phyloP scores from a whole-genome alignment of 1,140 invertebrate genomes.

The Diplogasteroides magnus region DNA sequence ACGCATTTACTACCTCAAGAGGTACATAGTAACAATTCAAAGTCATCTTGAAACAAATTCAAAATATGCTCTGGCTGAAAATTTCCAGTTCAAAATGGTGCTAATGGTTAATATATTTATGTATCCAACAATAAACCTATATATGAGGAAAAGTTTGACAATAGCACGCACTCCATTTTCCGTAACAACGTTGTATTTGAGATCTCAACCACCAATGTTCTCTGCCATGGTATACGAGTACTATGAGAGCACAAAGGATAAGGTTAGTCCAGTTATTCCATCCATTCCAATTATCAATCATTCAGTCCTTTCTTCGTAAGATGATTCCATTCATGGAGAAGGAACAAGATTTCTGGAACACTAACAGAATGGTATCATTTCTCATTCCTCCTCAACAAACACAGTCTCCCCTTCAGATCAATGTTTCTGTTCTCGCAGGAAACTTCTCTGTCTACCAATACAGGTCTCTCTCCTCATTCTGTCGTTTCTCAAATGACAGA shows the following conservation, averaged over 20 bases:
- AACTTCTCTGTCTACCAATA: slow-evolving; percentile 32
- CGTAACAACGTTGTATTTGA: too few relatives aligned
- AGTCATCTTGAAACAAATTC: too few relatives aligned
- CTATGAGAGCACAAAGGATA: slow-evolving; percentile 68
- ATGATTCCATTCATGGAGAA: slow-evolving; percentile 46
- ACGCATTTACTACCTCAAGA: slow-evolving; percentile 73
- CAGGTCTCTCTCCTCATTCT: slow-evolving; percentile 63
- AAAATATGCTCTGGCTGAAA: not conserved
- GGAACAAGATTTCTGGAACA: slow-evolving; percentile 61
- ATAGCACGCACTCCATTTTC: too few relatives aligned
- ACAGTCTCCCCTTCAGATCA: not conserved
- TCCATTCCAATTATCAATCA: not conserved
- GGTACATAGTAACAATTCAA: too few relatives aligned
- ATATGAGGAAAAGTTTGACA: too few relatives aligned
- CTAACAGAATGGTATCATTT: slow-evolving; percentile 55
- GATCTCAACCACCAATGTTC: slow-evolving; percentile 80
- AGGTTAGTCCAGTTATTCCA: slow-evolving; percentile 27
- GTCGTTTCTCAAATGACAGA: not conserved
- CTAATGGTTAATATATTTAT: not conserved
- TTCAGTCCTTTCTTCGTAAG: slow-evolving; percentile 60
- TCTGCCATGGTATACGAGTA: slow-evolving; percentile 78
- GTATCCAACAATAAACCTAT: too few relatives aligned
- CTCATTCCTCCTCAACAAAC: not conserved
- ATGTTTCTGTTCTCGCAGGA: not conserved
- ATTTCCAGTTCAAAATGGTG: not conserved